Conservation (phyloP, 2,113 vertebrate genomes). For the Psilopogon haemacephalus region DNA sequence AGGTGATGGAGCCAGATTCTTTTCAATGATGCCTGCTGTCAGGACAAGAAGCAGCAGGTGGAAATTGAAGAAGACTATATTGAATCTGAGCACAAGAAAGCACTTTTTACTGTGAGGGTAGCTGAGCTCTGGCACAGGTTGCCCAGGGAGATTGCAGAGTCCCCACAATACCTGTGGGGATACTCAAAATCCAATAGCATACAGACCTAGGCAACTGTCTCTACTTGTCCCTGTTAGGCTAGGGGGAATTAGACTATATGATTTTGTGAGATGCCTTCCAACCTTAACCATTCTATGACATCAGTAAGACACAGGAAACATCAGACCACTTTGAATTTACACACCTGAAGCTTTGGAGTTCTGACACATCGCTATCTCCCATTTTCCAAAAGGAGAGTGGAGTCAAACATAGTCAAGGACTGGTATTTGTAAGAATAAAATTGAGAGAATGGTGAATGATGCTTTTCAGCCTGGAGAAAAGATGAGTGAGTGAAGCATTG, state of each 20-base stretch:
- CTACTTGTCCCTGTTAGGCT: neutral
- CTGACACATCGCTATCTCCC: neutral
- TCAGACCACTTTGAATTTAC: neutral
- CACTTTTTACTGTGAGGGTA: neutral
- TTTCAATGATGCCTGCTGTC: neutral
- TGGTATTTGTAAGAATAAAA: neutral
- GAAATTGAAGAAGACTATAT: neutral
- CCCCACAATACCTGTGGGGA: neutral
- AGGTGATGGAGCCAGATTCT: neutral
- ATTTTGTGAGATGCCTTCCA: neutral
- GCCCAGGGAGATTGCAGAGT: neutral
- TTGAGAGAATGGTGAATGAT: neutral
- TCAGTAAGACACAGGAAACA: neutral
- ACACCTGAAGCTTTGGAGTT: neutral
- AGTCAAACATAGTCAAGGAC: neutral
- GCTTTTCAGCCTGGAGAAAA: neutral
- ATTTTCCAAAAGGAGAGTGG: neutral
- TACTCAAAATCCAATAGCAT: neutral
- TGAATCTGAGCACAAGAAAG: neutral
- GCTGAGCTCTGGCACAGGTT: neutral
- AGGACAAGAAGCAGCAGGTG: neutral
- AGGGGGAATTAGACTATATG: neutral
- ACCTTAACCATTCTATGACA: neutral
- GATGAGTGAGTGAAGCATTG: neutral
- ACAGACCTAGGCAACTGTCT: neutral